Conservation (phyloP, 2,113 vertebrate species). For the Pygoscelis antarcticus region DNA sequence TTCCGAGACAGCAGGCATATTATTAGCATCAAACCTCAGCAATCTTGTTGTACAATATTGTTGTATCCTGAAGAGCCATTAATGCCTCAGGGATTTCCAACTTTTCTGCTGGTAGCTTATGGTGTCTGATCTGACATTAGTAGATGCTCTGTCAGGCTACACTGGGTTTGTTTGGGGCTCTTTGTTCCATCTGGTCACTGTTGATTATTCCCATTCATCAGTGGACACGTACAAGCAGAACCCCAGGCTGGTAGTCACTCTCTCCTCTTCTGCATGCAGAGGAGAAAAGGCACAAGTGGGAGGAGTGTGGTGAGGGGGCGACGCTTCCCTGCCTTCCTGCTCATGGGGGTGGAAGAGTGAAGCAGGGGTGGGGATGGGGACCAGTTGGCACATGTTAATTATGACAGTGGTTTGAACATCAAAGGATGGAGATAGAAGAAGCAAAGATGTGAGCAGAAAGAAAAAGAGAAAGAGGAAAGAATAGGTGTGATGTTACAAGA, state of each 20-base stretch:
- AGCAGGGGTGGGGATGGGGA: not conserved
- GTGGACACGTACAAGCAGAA: not conserved
- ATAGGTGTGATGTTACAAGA: conserved; percentile 58
- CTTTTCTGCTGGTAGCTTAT: not conserved
- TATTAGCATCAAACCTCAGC: not conserved
- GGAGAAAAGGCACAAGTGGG: not conserved
- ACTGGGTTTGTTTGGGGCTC: not conserved
- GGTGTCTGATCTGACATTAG: not conserved
- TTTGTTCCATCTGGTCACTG: not conserved
- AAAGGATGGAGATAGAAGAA: not conserved
- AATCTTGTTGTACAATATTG: not conserved
- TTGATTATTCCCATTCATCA: not conserved
- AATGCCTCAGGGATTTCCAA: not conserved
- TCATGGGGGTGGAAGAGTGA: not conserved
- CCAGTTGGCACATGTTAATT: conserved; percentile 3
- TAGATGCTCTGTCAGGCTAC: not conserved
- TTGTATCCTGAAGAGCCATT: not conserved
- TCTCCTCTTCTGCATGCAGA: not conserved
- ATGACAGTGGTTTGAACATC: conserved; percentile 30
- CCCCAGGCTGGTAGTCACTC: not conserved
- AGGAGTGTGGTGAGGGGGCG: rapidly evolving
- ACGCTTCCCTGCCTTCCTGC: not conserved
- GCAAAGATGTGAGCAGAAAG: not conserved
- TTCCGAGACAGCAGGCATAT: not conserved
- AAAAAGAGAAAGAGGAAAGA: conserved; percentile 35